Conservation (phyloP, 2,113 vertebrate species). For the Buteo buteo region DNA sequence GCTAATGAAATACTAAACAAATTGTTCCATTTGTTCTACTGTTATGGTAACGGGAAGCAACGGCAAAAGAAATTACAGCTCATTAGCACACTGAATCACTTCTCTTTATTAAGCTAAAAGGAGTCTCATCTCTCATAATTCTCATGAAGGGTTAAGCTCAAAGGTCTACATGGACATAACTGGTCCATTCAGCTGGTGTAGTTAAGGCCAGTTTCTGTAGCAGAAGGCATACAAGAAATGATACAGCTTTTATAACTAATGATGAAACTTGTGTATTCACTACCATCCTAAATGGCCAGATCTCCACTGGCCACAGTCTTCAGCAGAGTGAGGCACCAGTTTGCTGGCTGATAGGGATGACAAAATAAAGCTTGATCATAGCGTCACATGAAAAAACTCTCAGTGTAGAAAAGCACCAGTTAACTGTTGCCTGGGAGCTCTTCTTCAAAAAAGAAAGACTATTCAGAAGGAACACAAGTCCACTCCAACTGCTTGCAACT, state of each 20-base stretch:
- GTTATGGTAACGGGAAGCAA: neutral
- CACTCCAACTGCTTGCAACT: neutral
- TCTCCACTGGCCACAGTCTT: neutral
- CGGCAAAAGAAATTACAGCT: neutral
- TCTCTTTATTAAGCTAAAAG: neutral
- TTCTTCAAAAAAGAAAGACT: neutral
- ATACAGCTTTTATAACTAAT: neutral
- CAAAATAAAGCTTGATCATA: neutral
- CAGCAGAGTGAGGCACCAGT: neutral
- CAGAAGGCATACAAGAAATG: neutral
- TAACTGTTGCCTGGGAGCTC: neutral
- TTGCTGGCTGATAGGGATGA: neutral
- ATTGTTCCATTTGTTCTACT: neutral
- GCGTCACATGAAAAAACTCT: neutral
- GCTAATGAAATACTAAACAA: neutral
- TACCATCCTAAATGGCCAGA: neutral
- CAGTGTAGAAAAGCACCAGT: neutral
- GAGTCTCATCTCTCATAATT: neutral
- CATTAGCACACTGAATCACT: neutral
- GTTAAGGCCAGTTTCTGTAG: neutral
- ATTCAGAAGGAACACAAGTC: neutral
- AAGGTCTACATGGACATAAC: neutral
- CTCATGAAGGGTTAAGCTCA: neutral
- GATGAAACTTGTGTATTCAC: neutral
- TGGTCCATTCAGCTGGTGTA: neutral